phyloP scores from a whole-genome alignment of 2,797 vertebrate species.

The Florisuga fusca region DNA sequence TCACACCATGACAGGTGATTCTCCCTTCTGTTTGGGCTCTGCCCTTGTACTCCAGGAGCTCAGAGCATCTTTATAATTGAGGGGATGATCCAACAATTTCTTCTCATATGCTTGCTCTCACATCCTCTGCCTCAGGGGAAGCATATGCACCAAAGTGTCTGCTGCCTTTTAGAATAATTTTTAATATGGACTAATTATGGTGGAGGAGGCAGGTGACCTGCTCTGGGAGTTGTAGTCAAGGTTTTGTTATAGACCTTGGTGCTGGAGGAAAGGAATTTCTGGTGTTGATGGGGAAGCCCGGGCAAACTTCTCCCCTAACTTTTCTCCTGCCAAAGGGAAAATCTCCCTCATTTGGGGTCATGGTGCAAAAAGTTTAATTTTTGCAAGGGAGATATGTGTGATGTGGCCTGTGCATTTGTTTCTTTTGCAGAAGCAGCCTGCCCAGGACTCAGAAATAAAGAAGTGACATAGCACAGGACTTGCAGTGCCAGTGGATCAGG shows the following conservation, averaged over 20 bases:
- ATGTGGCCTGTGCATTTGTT: background rate
- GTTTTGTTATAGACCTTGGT: background rate
- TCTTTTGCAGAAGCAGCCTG: background rate
- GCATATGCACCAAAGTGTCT: background rate
- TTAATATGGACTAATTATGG: background rate
- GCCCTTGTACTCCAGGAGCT: background rate
- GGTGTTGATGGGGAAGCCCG: background rate
- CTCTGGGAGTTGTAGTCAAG: background rate
- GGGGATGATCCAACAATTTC: fast-evolving
- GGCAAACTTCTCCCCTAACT: background rate
- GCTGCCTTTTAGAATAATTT: background rate
- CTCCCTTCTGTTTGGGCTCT: background rate
- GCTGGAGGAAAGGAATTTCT: background rate
- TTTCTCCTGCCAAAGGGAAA: background rate
- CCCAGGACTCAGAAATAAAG: background rate
- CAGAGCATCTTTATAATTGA: background rate
- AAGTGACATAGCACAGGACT: background rate
- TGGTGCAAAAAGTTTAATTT: background rate
- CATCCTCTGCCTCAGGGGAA: background rate
- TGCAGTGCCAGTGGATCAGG: background rate
- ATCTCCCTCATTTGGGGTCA: background rate
- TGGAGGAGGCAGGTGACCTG: background rate
- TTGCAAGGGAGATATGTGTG: background rate
- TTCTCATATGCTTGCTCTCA: background rate
- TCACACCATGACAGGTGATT: constrained; percentile 20